Base-by-base conservation (phyloP, 1,140 invertebrate genomes). In the Wiebesia pumilae region DNA sequence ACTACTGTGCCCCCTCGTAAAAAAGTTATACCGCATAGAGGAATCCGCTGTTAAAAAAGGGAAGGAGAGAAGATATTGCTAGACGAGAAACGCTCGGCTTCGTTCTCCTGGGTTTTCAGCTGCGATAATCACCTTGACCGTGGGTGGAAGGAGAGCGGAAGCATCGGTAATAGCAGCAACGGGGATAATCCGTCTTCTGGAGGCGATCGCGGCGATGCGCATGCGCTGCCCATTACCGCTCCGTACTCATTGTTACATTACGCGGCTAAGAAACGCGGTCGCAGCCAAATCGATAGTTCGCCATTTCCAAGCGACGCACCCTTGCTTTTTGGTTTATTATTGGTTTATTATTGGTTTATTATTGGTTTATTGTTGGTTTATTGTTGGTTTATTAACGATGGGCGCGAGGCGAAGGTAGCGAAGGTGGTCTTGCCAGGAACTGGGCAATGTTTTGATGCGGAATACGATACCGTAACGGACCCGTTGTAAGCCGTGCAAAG, bases 101-200 rank as follows among this genome's bases (percentile, higher is more conserved):
- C 58, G 27, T 67, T 27, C 7, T 19, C 73, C 35, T 58, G 43
- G 67, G 27, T 62, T 62, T 54, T 62, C 27, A 27, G 2, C 16
- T 3, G 7, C 9, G 30, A 75, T 83, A 83, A 83, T 83, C 47
- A 75, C 33, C 81, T 75, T 83, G 69, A 83, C 69, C 81, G 81
- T 75, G 81, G 43, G 81, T 83, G 81, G 69, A 67, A 77, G 71
- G 83, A 65, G 73, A 77, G 47, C 73, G 71, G 71, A 84, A 84
- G 33, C 71, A 21, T 40, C 65, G 33, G 21, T 38, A 75, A 62
- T 40, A 40, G 38, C 19, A 10, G 3, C 16, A 35, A 35, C 67
- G 67, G 30, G 33, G 33, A 69, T 33, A 69, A 69, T 75, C 71
- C 27, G 21, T 54, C 40, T 40, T 81, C 35, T 33, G 81, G 21